Conservation (phyloP, 2,113 vertebrate species). For the Asarcornis scutulata region DNA sequence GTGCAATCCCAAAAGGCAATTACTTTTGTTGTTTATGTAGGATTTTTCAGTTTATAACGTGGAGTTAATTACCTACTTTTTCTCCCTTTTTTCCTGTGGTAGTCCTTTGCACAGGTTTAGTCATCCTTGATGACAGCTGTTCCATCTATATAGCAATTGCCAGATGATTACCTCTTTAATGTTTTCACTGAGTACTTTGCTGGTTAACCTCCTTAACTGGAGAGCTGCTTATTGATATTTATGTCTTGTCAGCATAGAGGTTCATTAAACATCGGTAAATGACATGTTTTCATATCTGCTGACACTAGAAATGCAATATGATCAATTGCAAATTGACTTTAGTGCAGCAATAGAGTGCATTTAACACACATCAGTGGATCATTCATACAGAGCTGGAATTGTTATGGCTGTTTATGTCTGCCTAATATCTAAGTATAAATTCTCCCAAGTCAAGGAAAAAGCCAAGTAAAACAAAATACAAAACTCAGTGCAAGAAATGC, state of each 20-base stretch:
- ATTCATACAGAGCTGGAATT: conserved; percentile 48
- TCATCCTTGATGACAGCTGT: conserved; percentile 25
- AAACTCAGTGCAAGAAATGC: not conserved
- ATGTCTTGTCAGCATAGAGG: conserved; percentile 38
- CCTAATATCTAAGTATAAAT: conserved; percentile 54
- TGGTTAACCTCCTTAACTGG: conserved; percentile 53
- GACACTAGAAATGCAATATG: conserved; percentile 43
- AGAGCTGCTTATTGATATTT: conserved; percentile 67
- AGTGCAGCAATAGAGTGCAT: conserved; percentile 47
- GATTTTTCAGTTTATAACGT: conserved; percentile 12
- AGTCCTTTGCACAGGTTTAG: not conserved
- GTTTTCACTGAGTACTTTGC: conserved; percentile 19
- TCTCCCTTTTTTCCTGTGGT: not conserved
- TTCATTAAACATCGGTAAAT: conserved; percentile 61
- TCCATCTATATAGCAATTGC: conserved; percentile 22
- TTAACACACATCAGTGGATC: conserved; percentile 64
- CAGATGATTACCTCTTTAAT: conserved; percentile 53
- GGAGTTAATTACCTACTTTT: not conserved
- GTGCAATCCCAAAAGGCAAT: not conserved
- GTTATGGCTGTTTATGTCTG: conserved; percentile 59
- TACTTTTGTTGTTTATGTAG: not conserved
- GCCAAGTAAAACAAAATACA: not conserved
- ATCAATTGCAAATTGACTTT: conserved; percentile 44
- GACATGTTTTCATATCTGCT: conserved; percentile 54
- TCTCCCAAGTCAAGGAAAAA: not conserved